Conservation (phyloP, 2,797 vertebrate genomes). For the Botia almorhae region DNA sequence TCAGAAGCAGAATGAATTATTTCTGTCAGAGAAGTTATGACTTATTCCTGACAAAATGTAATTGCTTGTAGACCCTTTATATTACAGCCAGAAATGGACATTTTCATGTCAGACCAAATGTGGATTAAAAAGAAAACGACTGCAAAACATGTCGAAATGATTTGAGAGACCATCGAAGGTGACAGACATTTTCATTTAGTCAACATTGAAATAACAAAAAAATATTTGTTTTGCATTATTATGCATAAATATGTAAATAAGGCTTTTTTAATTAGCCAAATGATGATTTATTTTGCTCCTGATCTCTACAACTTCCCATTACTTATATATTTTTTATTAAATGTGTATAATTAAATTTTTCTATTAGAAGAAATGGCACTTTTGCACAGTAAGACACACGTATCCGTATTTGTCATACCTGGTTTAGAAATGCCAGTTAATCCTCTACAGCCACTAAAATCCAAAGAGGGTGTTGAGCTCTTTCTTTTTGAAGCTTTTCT, state of each 20-base stretch:
- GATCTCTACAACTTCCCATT: slow-evolving; percentile 68
- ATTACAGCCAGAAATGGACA: slow-evolving; percentile 19
- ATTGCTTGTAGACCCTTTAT: slow-evolving; percentile 1
- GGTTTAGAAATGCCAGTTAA: slow-evolving; percentile 85
- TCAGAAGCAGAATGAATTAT: slow-evolving; percentile 20
- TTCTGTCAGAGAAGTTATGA: not conserved
- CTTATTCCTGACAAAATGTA: slow-evolving; percentile 6
- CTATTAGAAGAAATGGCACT: too few relatives aligned
- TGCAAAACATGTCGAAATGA: not conserved
- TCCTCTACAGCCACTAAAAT: slow-evolving; percentile 84
- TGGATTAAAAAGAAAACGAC: too few relatives aligned
- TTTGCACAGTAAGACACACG: slow-evolving; percentile 72
- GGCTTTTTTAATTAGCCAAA: slow-evolving; percentile 70
- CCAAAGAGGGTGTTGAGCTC: slow-evolving; percentile 68
- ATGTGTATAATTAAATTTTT: slow-evolving; percentile 54
- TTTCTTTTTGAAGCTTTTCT: slow-evolving; percentile 70
- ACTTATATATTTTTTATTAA: slow-evolving; percentile 66
- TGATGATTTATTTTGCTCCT: slow-evolving; percentile 74
- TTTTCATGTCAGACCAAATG: not conserved
- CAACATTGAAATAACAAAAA: not conserved
- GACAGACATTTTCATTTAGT: not conserved
- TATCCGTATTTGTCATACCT: slow-evolving; percentile 90
- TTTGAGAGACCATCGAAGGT: not conserved
- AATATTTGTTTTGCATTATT: not conserved
- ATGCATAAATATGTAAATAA: slow-evolving; percentile 2